Evolutionary conservation across 2,888 invertebrate genomes (phyloP).

Genomic region (Ochropleura leucogaster): DNA sequence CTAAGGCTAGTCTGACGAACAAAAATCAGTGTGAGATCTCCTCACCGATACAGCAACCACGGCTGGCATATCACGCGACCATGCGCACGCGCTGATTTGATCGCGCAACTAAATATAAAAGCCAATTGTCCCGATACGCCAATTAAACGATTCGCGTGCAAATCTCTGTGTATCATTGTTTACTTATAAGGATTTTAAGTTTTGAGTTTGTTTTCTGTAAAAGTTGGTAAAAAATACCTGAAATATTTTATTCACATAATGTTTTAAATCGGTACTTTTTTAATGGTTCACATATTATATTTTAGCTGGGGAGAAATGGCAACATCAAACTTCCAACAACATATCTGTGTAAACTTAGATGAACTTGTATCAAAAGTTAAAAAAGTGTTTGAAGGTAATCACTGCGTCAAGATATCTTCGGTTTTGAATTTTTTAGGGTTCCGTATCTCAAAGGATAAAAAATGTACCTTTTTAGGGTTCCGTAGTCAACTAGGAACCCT

Average conservation of each 20-base stretch:
- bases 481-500: too few species aligned
- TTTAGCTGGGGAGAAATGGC: too few species aligned
- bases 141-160: slow-evolving; percentile 65
- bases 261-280: background rate
- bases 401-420: too few species aligned
- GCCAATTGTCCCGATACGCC: slow-evolving; percentile 61
- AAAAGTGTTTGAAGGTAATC: too few species aligned
- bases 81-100: slow-evolving; percentile 60
- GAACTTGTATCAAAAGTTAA: background rate
- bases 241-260: background rate
- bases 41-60: slow-evolving; percentile 66
- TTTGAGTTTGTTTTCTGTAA: slow-evolving; percentile 1
- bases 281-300: too few species aligned
- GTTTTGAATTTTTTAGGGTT: too few species aligned
- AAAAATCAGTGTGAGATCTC: slow-evolving; percentile 74
- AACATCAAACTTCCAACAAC: background rate
- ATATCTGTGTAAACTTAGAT: background rate
- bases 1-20: slow-evolving; percentile 53
- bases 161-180: slow-evolving; percentile 51
- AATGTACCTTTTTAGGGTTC: too few species aligned
- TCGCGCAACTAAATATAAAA: slow-evolving; percentile 66
- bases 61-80: slow-evolving; percentile 77
- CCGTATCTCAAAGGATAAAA: too few species aligned
- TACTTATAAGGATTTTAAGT: slow-evolving; percentile 26
- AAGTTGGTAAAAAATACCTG: background rate